Percentiles rank a stretch among this genome's conserved stretches.
These are phyloP conservation scores for Synodontis membranacea DNA, from an alignment of 2,113 vertebrate genomes.

Conservation along the genomic window DNA sequence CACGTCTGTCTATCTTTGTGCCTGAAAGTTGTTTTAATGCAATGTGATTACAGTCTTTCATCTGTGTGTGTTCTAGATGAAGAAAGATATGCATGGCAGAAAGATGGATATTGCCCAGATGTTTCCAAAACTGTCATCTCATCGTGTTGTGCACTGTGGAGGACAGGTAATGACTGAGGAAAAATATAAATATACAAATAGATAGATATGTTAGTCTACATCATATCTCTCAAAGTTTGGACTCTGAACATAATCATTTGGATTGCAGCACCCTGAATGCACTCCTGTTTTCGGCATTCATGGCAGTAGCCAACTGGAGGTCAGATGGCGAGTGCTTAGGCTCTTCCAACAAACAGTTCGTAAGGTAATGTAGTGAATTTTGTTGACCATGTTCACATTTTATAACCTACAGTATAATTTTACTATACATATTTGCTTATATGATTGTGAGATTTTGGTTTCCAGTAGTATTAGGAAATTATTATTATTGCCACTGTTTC, in stretches of 20 bases:
- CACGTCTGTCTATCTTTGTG: no score
- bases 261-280: slow-evolving; percentile 61
- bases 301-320: slow-evolving; percentile 71
- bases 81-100: slow-evolving; percentile 64
- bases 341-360: slow-evolving; percentile 84
- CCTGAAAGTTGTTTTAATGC: no score
- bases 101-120: slow-evolving; percentile 70
- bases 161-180: slow-evolving; percentile 70
- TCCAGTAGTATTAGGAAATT: not conserved
- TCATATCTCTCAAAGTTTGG: not conserved
- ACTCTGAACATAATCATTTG: not conserved
- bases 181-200: no score
- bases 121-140: slow-evolving; percentile 60
- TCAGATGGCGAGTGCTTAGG: slow-evolving; percentile 68
- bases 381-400: not conserved
- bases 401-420: not conserved
- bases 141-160: slow-evolving; percentile 64
- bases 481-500: no score
- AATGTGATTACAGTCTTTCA: not conserved
- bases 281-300: slow-evolving; percentile 76
- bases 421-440: not conserved
- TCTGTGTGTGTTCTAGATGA: slow-evolving; percentile 65
- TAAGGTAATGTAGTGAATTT: slow-evolving; percentile 74
- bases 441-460: not conserved
- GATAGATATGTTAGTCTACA: not conserved